Evolutionary conservation across 2,888 invertebrate genomes (phyloP), one percentile per base, ranked within the genome.

Genomic region (Lomographa bimaculata): DNA sequence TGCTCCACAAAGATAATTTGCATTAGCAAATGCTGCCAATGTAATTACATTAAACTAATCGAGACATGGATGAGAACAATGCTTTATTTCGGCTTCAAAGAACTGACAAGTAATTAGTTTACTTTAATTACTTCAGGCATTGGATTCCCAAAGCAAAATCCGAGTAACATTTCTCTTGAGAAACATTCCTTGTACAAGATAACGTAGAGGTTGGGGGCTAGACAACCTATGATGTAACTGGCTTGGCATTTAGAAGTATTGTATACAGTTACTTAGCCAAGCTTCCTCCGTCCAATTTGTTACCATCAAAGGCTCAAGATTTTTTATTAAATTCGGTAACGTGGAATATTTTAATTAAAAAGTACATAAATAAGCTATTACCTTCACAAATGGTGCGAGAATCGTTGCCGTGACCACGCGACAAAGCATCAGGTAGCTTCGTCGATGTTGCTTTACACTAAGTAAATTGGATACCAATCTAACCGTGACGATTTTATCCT

Each of bases 391-490:
- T 62, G 69, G 50, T 59, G 41, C 41, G 49, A 27, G 18, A 27
- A 56, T 49, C 57, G 60, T 46, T 63, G 67, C 72, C 81, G 77
- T 82, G 79, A 80, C 79, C 66, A 69, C 62, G 72, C 67, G 77
- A 82, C 81, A 84, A 80, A 75, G 76, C 57, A 52, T 63, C 73
- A 73, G 73, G 73, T 73, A 75, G 61, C 64, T 43, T 27, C 44
- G 54, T 58, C 53, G 61, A 60, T 64, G 65, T 65, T 65, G 62
- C 75, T 57, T 65, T 76, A 65, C 62, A 60, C 68, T 65, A 66
- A 76, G 71, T 82, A 83, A 84, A 84, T 84, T 83, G 81, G 80
- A 80, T 78, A 76, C 63, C 79, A 65, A 81, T 76, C 75, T 75
- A 71, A 72, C 71, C 84, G 71, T 80, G 76, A 83, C 80, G 75